Conservation (phyloP, 2,888 invertebrate species). For the Drosophila diplacantha region DNA sequence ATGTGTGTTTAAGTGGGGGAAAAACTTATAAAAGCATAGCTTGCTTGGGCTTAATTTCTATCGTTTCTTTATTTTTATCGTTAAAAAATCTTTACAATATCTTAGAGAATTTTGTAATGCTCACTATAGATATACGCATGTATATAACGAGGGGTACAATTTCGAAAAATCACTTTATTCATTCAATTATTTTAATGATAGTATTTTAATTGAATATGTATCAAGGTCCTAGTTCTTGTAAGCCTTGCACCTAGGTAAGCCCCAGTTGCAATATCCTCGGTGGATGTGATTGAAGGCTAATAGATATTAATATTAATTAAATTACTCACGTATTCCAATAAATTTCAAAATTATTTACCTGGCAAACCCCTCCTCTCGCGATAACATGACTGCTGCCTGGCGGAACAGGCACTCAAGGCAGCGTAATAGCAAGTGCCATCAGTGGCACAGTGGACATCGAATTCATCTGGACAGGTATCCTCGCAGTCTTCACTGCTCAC, state of each 20-base stretch:
- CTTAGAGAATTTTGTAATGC: no score
- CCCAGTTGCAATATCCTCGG: conserved; percentile 2
- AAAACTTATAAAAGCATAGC: neutral
- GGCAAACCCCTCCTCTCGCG: conserved; percentile 6
- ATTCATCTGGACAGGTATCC: neutral
- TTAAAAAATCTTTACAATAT: no score
- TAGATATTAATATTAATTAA: neutral
- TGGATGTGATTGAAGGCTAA: neutral
- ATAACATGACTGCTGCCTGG: conserved; percentile 2
- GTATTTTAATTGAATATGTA: no score
- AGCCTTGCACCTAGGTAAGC: neutral
- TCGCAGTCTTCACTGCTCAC: neutral
- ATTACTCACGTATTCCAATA: neutral
- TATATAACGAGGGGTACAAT: no score
- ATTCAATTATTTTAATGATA: no score
- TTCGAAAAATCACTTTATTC: neutral
- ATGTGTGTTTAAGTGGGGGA: neutral
- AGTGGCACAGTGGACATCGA: conserved; percentile 4
- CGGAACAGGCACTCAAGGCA: neutral
- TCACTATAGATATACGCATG: no score
- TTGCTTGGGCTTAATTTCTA: neutral
- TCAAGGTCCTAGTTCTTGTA: neutral
- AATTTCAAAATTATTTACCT: neutral
- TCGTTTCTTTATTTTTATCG: no score
- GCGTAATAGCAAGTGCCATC: neutral